Conservation (phyloP, 1,140 invertebrate genomes). For the Trichomalopsis sarcophagae region DNA sequence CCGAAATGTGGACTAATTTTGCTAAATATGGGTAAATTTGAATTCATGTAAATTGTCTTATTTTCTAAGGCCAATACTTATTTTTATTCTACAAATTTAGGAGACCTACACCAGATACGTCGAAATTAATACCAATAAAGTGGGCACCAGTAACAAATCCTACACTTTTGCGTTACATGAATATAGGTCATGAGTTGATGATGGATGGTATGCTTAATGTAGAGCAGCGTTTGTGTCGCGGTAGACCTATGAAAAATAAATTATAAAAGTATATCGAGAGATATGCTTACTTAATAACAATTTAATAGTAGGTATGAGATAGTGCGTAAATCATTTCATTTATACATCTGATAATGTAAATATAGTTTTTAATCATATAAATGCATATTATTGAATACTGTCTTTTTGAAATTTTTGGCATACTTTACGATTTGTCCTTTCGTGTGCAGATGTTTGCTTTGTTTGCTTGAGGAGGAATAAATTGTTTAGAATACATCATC, state of each 20-base stretch:
- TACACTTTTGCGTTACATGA: neutral
- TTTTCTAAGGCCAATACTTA: neutral
- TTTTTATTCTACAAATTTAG: slow-evolving; percentile 12
- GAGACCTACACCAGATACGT: neutral
- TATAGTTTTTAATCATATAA: neutral
- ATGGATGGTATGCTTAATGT: neutral
- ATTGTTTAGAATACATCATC: no score
- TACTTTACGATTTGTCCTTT: no score
- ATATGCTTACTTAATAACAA: no score
- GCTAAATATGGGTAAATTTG: slow-evolving; percentile 57
- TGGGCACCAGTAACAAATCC: slow-evolving; percentile 16
- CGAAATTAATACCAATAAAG: slow-evolving; percentile 27
- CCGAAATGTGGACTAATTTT: slow-evolving; percentile 60
- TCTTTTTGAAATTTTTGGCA: no score
- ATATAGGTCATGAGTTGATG: slow-evolving; percentile 10
- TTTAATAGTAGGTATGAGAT: no score
- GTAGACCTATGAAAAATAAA: neutral
- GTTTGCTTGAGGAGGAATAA: no score
- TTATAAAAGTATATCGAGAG: neutral
- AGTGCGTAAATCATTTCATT: no score
- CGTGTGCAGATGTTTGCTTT: no score
- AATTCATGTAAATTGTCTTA: neutral
- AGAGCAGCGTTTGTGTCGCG: neutral
- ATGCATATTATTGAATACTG: neutral
- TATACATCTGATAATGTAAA: no score